Base-by-base conservation (phyloP, 2,888 invertebrate species). In the Ormia ochracea region DNA sequence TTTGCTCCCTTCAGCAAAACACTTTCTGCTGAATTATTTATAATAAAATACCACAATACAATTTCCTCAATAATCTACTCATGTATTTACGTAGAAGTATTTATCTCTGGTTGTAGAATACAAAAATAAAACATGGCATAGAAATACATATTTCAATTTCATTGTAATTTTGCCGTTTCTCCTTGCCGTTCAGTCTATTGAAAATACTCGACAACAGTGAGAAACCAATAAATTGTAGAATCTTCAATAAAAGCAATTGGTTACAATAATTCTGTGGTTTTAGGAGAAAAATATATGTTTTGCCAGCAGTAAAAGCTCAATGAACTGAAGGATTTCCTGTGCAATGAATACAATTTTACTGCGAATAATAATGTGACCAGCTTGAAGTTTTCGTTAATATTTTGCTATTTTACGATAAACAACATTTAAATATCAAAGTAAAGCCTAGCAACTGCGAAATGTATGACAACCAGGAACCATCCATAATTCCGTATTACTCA, bases 21-120 rank as follows among this genome's bases (percentile, higher is more conserved):
- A 19, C 19, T 26, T 48, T n/a, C 14, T 12, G 17, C 50, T 26
- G 10, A 50, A 75, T 50, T 58, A 59, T 36, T 63, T 59, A 50
- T 38, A 70, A 75, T 54, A 70, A 75, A 65, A 79, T 65, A 33
- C 41, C 59, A 72, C 75, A 79, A 78, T 58, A 78, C 21, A 74
- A 74, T 69, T 69, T 74, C 61, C 68, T 78, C 28, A 54, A 69
- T 69, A 69, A 69, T 31, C 33, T 43, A 26, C 28, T 66, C 33
- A 43, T 56, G 10, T 45, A 33, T 28, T 2, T n/a, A n/a, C n/a
- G n/a, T n/a, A n/a, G n/a, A n/a, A n/a, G n/a, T n/a, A n/a, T n/a
- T n/a, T n/a, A n/a, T n/a, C n/a, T n/a, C n/a, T n/a, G n/a, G n/a
- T n/a, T 61, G 4, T n/a, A 31, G 12, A 23, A 50, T 58, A 65